These are phyloP conservation scores for Acanthosepion esculentum DNA, from an alignment of 2,888 invertebrate species.

Conservation along the genomic window DNA sequence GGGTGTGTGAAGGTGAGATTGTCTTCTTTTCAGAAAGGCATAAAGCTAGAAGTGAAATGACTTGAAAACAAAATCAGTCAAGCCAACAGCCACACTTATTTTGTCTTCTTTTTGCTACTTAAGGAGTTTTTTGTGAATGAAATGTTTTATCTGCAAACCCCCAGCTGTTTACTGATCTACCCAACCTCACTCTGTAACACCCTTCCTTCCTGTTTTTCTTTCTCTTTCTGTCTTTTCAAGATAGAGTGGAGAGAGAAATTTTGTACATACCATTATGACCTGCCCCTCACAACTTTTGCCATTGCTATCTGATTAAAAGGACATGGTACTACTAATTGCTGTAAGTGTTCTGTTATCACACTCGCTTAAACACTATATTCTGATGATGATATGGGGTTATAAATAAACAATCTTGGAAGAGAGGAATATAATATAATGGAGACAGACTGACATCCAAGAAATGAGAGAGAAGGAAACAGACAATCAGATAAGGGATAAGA, in stretches of 20 bases:
- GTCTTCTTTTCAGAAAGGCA: not conserved
- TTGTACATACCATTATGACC: not conserved
- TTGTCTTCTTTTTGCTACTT: not conserved
- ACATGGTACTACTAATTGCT: not conserved
- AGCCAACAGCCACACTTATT: not conserved
- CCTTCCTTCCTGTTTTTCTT: not conserved
- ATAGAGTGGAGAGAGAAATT: not conserved
- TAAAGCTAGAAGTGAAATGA: not conserved
- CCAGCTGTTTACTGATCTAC: not conserved
- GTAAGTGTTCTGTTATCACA: not conserved
- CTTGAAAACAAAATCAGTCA: slow-evolving; percentile 1
- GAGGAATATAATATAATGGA: too few relatives aligned
- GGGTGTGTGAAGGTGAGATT: not conserved
- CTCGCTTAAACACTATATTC: not conserved
- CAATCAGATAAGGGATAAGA: too few relatives aligned
- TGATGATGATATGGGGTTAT: too few relatives aligned
- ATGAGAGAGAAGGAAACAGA: too few relatives aligned
- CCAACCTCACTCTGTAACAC: not conserved
- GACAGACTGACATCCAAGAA: too few relatives aligned
- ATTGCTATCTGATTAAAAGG: slow-evolving; percentile 33
- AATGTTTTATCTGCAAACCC: not conserved
- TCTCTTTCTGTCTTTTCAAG: not conserved
- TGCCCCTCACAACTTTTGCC: not conserved
- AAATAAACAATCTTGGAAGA: too few relatives aligned
- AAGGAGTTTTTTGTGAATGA: not conserved